These are phyloP conservation scores for Liopterus haemorrhoidalis DNA, from an alignment of 2,888 invertebrate species.

Conservation along the genomic window DNA sequence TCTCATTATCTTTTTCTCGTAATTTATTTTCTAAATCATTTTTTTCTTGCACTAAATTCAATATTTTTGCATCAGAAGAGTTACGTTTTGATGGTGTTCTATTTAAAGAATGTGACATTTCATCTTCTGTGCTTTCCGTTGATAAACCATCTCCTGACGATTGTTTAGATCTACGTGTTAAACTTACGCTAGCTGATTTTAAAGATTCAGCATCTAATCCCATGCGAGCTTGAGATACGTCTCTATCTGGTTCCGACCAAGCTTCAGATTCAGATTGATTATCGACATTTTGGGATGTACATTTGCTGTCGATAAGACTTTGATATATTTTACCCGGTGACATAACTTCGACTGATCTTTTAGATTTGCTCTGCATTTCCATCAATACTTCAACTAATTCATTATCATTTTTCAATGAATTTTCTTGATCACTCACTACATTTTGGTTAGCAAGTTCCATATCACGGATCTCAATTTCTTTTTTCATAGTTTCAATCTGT, in stretches of 20 bases:
- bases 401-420: conserved; percentile 29
- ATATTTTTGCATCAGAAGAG: conserved; percentile 32
- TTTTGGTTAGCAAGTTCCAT: conserved; percentile 38
- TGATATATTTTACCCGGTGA: conserved; percentile 28
- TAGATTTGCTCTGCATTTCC: conserved; percentile 24
- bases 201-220: conserved; percentile 54
- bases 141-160: conserved; percentile 1
- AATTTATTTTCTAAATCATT: conserved; percentile 44
- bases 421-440: conserved; percentile 24
- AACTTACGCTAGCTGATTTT: conserved; percentile 12
- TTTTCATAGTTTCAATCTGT: conserved; percentile 43
- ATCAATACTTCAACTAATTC: conserved; percentile 28
- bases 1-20: conserved; percentile 45
- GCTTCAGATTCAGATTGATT: conserved; percentile 69
- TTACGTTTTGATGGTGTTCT: conserved; percentile 33
- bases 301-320: conserved; percentile 18
- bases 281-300: conserved; percentile 26
- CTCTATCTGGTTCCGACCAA: conserved; percentile 82
- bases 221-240: conserved; percentile 73
- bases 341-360: conserved; percentile 15
- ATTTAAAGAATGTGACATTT: not conserved
- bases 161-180: conserved; percentile 34
- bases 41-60: conserved; percentile 43
- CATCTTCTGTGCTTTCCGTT: conserved; percentile 18
- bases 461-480: conserved; percentile 41